Evolutionary conservation across 1,140 invertebrate genomes (phyloP).

Genomic region (Fopius arisanus): DNA sequence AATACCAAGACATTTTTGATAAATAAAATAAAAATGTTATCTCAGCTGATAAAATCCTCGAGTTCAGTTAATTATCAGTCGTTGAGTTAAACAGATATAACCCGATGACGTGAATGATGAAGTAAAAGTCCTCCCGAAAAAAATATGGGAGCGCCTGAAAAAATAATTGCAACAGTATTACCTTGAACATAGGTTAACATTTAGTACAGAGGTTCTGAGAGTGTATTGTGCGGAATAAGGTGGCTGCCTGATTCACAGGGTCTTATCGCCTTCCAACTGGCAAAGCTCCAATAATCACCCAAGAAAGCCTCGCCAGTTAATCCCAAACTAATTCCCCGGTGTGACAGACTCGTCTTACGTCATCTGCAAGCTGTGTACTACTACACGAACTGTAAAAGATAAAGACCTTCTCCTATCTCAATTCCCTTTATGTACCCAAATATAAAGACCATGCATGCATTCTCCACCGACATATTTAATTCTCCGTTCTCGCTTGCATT

Average conservation of each 20-base stretch:
- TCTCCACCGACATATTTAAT: conserved; percentile 44
- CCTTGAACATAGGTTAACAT: not conserved
- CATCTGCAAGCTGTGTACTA: conserved; percentile 9
- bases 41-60: too few relatives aligned
- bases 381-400: conserved; percentile 9
- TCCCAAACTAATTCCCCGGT: conserved; percentile 54
- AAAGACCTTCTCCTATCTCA: conserved; percentile 9
- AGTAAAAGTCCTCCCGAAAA: too few relatives aligned
- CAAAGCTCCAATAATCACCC: conserved; percentile 59
- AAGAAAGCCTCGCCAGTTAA: conserved; percentile 55
- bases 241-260: conserved; percentile 50
- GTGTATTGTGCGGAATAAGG: not conserved
- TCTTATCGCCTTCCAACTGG: conserved; percentile 57
- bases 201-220: not conserved
- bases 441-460: conserved; percentile 4
- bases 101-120: too few relatives aligned
- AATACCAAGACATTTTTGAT: too few relatives aligned
- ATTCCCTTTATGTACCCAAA: not conserved
- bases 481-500: conserved; percentile 46
- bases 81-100: too few relatives aligned
- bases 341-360: conserved; percentile 43
- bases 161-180: not conserved
- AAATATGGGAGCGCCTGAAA: not conserved
- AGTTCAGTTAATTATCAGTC: too few relatives aligned
- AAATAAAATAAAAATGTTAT: too few relatives aligned